Evolutionary conservation across 1,140 invertebrate genomes (phyloP), one percentile per base, ranked within the genome.

Genomic region (Procambarus clarkii): DNA sequence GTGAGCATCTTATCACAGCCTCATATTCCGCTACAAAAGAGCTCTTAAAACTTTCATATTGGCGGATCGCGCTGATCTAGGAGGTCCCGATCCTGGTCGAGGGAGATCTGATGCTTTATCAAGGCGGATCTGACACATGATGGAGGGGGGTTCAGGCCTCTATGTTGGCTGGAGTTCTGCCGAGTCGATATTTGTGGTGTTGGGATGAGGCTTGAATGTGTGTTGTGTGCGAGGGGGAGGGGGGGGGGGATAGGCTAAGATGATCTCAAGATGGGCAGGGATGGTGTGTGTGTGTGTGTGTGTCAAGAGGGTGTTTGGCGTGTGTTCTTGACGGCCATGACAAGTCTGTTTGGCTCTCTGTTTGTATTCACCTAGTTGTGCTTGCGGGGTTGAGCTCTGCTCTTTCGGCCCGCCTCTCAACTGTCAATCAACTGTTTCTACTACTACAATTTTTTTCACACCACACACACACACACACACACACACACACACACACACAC

Each of bases 11-110:
- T 11, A 34, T 15, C 64, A 2, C 11, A 21, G 69, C 69, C 24
- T 34, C n/a, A 34, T 74, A 74, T 74, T 34, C 1, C 69, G 3
- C 24, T 1, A 74, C 69, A 74, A 74, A 74, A 74, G 69, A 74
- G n/a, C 69, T 74, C 69, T 74, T 5, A 74, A 74, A 74, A 74
- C 69, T 34, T 34, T 74, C 69, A 74, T 74, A 74, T 74, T 3
- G 69, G 69, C 69, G 69, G 69, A 24, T 1, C 2, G 8, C 34
- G 5, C 11, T 74, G 24, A 74, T 74, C 4, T 74, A 74, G 24
- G n/a, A 74, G 69, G n/a, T 9, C 34, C 24, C n/a, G 2, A 8
- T 24, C 3, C 69, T 34, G 21, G 7, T 74, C 69, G 4, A 34
- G 24, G 69, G 34, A 24, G 69, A 34, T 74, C n/a, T 34, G 69